Conservation (phyloP, 2,113 vertebrate genomes). For the Uria lomvia region DNA sequence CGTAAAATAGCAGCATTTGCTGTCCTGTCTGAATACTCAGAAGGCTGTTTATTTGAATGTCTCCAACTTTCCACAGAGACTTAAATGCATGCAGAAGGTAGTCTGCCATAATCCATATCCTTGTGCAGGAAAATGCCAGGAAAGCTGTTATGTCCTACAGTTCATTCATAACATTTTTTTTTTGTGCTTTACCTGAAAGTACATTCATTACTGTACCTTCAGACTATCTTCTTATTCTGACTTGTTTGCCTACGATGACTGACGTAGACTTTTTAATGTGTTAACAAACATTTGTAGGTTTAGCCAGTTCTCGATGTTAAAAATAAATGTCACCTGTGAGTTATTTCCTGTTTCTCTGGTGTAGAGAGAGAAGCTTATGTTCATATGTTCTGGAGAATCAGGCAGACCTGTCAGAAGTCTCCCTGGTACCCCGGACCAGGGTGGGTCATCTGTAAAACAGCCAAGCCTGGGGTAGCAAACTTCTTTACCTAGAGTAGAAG, state of each 20-base stretch:
- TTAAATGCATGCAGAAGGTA: background rate
- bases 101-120: background rate
- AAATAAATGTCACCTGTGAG: constrained; percentile 73
- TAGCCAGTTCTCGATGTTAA: background rate
- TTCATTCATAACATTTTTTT: background rate
- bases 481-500: constrained; percentile 42
- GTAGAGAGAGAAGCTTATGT: constrained; percentile 79
- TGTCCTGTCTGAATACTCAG: background rate
- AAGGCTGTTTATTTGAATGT: background rate
- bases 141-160: background rate
- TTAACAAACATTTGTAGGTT: background rate
- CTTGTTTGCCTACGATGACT: background rate
- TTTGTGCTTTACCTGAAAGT: background rate
- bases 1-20: background rate
- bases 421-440: constrained; percentile 76
- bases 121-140: background rate
- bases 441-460: constrained; percentile 76
- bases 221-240: background rate
- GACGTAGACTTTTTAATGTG: background rate
- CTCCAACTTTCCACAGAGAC: background rate
- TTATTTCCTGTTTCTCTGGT: constrained; percentile 74
- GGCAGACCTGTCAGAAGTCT: constrained; percentile 74
- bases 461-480: constrained; percentile 77
- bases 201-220: background rate
- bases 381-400: constrained; percentile 71